Evolutionary conservation across 2,888 invertebrate species (phyloP).

Genomic region (Troilus luridus): DNA sequence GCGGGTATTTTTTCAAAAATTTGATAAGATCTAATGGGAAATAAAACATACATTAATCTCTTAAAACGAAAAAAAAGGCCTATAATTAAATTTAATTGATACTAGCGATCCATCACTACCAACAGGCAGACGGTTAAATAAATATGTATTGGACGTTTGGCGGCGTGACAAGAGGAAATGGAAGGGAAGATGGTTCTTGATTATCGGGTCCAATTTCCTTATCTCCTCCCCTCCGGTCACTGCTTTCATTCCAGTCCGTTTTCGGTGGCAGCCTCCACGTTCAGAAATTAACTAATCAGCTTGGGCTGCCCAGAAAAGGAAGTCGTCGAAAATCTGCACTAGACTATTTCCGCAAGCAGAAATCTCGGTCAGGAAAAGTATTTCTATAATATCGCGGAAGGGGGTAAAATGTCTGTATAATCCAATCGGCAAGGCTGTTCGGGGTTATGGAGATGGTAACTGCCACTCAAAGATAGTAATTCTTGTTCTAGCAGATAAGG

Average conservation of each 20-base stretch:
- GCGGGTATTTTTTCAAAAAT: too few species aligned
- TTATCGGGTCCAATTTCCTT: constrained; percentile 63
- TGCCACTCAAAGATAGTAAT: neutral
- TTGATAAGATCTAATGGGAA: neutral
- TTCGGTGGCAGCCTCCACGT: neutral
- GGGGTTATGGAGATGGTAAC: neutral
- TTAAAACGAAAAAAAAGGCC: neutral
- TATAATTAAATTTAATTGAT: neutral
- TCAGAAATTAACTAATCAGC: neutral
- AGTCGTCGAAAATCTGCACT: neutral
- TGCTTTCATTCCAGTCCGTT: neutral
- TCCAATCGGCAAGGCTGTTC: neutral
- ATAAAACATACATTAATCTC: neutral
- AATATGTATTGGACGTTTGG: neutral
- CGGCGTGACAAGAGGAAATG: constrained; percentile 51
- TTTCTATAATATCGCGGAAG: neutral
- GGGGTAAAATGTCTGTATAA: neutral
- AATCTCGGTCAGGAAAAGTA: neutral
- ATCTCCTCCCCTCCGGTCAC: constrained; percentile 48
- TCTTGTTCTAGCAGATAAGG: neutral
- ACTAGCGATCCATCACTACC: neutral
- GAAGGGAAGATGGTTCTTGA: constrained; percentile 60
- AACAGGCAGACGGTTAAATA: constrained; percentile 8
- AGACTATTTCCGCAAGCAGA: neutral
- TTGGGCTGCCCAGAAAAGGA: neutral